phyloP scores from a whole-genome alignment of 2,797 vertebrate species.

The Cynodonichthys magdalenae region DNA sequence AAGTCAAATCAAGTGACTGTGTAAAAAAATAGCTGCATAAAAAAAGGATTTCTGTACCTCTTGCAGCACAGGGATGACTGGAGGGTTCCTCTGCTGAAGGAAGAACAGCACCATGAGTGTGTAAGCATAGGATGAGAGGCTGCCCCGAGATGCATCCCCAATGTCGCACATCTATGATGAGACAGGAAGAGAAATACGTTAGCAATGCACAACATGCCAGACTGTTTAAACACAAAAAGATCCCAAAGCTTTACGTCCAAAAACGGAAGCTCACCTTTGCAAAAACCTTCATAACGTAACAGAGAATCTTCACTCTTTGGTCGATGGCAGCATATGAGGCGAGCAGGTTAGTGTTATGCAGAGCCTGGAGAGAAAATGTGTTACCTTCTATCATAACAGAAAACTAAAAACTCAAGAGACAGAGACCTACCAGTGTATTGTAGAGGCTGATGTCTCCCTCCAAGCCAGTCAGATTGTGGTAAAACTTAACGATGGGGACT shows the following conservation, averaged over 20 bases:
- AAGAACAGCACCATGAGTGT: constrained; percentile 97
- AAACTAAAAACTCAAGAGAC: not conserved
- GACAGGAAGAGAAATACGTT: not conserved
- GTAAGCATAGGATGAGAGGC: constrained; percentile 95
- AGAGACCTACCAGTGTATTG: constrained; percentile 89
- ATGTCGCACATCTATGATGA: constrained; percentile 90
- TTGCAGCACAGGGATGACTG: constrained; percentile 94
- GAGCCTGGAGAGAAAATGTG: constrained; percentile 75
- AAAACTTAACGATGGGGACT: constrained; percentile 97
- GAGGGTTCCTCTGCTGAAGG: constrained; percentile 91
- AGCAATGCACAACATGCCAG: not conserved
- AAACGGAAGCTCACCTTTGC: constrained; percentile 83
- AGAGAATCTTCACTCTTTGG: constrained; percentile 90
- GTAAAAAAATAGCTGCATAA: not conserved
- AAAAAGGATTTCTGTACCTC: constrained; percentile 78
- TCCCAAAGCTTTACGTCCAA: too few relatives aligned
- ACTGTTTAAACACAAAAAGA: not conserved
- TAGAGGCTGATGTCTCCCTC: constrained; percentile 98
- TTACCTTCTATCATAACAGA: not conserved
- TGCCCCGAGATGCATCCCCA: constrained; percentile 94
- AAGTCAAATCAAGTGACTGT: not conserved
- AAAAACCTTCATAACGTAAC: constrained; percentile 98
- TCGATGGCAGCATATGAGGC: constrained; percentile 91
- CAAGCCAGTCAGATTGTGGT: constrained; percentile 90
- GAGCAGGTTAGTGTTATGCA: constrained; percentile 92